Percentiles rank a stretch among this genome's conserved stretches.
phyloP scores from a whole-genome alignment of 2,888 invertebrate species.

The Hecatera dysodea region DNA sequence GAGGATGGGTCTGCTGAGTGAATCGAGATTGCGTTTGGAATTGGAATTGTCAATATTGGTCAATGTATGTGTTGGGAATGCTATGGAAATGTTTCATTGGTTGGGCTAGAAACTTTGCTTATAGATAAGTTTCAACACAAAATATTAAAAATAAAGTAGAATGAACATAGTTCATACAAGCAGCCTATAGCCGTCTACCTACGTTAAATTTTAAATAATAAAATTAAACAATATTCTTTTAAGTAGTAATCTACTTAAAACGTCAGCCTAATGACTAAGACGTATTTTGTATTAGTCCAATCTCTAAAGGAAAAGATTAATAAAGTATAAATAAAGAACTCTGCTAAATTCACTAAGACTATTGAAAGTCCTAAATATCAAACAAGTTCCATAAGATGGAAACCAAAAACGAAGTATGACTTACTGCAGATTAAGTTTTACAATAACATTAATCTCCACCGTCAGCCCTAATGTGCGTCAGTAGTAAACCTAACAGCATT shows the following conservation, averaged over 20 bases:
- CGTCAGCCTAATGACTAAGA: no score
- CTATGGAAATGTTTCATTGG: constrained; percentile 43
- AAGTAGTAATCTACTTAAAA: no score
- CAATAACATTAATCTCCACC: neutral
- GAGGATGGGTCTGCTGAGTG: constrained; percentile 49
- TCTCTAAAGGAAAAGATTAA: neutral
- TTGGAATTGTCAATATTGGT: constrained; percentile 57
- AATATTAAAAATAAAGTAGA: neutral
- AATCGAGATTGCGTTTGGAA: constrained; percentile 54
- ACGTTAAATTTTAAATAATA: no score
- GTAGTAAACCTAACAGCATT: constrained; percentile 27
- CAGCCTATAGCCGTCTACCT: no score
- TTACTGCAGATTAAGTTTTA: constrained; percentile 15
- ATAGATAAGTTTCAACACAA: neutral
- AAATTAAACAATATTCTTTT: neutral
- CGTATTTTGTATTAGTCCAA: neutral
- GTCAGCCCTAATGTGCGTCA: constrained; percentile 12
- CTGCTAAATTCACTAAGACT: neutral
- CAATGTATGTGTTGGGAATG: constrained; percentile 24
- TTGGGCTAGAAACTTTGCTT: neutral
- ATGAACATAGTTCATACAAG: neutral
- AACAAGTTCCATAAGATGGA: neutral
- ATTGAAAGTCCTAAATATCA: neutral
- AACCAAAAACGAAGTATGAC: neutral
- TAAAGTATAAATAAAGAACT: no score